Base-by-base conservation (phyloP, 2,888 invertebrate genomes). In the Dryomyza anilis region DNA sequence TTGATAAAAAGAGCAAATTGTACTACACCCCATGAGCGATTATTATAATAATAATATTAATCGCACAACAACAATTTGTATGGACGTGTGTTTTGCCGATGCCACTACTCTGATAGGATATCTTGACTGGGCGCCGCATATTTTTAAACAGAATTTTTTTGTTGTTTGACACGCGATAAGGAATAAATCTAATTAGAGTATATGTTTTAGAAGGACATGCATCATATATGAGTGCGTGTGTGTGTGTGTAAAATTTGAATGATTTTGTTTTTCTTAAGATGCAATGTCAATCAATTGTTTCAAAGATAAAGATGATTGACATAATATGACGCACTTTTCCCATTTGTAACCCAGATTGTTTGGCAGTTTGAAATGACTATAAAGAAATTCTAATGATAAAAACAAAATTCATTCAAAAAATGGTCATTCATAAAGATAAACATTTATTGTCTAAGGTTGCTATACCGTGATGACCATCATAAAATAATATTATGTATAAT, bases 91-190 rank as follows among this genome's bases (percentile, higher is more conserved):
- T n/a, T n/a, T n/a, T n/a, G n/a, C n/a, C n/a, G 67, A 65, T 67
- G 59, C 67, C 65, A 67, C 43, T 27, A 12, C 27, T 52, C 4
- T 33, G 67, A 67, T 67, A 67, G 43, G 53, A 48, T 59, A 59
- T 58, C 23, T 56, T 46, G n/a, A 27, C 1, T 19, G 29, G 46
- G 48, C 36, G 45, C 43, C 19, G 33, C 45, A n/a, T 21, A 23
- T 25, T 10, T 46, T 36, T n/a, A n/a, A n/a, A n/a, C n/a, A n/a
- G 60, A 21, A 30, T 33, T 36, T 25, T 5, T 43, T 46, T 10
- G 16, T 4, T 39, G 39, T 4, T 39, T 39, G n/a, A n/a, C n/a
- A 43, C n/a, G 14, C 43, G n/a, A 43, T 16, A 43, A 16, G 1
- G 16, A 16, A 16, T 16, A 43, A n/a, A n/a, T n/a, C n/a, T n/a